Conservation (phyloP, 2,888 invertebrate genomes). For the Dolomedes plantarius region DNA sequence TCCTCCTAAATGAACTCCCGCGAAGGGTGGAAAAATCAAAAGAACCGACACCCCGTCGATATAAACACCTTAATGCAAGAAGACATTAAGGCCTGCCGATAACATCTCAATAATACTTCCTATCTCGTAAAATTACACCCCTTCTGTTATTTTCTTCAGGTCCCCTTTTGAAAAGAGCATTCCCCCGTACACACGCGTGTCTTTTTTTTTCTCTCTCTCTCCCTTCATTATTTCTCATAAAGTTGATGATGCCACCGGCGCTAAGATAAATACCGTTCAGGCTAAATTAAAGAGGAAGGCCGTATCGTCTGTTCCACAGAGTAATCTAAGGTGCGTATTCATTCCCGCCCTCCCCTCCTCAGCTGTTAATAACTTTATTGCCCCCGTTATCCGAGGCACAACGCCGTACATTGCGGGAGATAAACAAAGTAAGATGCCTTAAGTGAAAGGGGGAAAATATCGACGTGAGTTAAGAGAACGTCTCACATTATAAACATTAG, state of each 20-base stretch:
- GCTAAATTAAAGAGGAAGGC: not conserved
- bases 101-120: constrained; percentile 16
- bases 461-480: no score
- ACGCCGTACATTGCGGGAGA: no score
- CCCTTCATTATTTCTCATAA: constrained; percentile 9
- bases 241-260: constrained; percentile 10
- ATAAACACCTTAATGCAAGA: constrained; percentile 41
- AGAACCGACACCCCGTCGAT: not conserved
- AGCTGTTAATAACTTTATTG: not conserved
- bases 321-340: not conserved
- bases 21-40: not conserved
- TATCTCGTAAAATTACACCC: constrained; percentile 7
- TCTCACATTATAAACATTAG: no score
- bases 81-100: constrained; percentile 38
- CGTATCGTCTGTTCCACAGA: not conserved
- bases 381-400: not conserved
- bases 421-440: no score
- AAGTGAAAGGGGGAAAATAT: no score
- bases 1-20: not conserved
- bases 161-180: not conserved
- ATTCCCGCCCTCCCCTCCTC: not conserved
- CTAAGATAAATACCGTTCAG: not conserved
- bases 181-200: not conserved
- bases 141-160: constrained; percentile 1
- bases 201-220: no score